Conservation (phyloP, 2,797 vertebrate species). For the Phaenicophaeus curvirostris region DNA sequence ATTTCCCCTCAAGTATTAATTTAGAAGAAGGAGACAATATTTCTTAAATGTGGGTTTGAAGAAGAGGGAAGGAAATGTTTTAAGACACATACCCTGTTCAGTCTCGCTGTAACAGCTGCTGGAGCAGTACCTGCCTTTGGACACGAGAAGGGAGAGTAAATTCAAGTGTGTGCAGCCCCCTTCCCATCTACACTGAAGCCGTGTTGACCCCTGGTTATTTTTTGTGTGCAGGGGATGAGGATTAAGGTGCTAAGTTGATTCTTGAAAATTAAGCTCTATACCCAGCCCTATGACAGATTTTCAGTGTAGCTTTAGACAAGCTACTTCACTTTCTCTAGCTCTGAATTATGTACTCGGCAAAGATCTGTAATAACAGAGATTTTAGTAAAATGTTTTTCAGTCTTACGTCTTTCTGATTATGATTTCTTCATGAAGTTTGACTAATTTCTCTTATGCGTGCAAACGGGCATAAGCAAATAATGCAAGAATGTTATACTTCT, state of each 20-base stretch:
- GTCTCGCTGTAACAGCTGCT: background rate
- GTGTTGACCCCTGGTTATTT: background rate
- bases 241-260: background rate
- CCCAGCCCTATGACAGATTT: background rate
- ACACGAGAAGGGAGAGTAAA: background rate
- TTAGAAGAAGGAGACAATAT: background rate
- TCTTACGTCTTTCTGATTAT: background rate
- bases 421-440: background rate
- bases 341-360: background rate
- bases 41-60: background rate
- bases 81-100: background rate
- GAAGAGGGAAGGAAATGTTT: background rate
- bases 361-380: background rate
- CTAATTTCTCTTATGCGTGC: background rate
- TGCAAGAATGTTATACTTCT: fast-evolving
- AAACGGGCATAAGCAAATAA: background rate
- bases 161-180: background rate
- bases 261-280: background rate
- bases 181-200: background rate
- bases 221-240: background rate
- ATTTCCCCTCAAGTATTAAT: background rate
- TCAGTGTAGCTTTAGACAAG: background rate
- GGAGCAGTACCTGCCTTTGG: background rate
- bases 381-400: background rate
- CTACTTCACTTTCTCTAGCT: background rate